These are phyloP conservation scores for Drosophila funebris DNA, from an alignment of 1,140 invertebrate species.

Conservation along the genomic window DNA sequence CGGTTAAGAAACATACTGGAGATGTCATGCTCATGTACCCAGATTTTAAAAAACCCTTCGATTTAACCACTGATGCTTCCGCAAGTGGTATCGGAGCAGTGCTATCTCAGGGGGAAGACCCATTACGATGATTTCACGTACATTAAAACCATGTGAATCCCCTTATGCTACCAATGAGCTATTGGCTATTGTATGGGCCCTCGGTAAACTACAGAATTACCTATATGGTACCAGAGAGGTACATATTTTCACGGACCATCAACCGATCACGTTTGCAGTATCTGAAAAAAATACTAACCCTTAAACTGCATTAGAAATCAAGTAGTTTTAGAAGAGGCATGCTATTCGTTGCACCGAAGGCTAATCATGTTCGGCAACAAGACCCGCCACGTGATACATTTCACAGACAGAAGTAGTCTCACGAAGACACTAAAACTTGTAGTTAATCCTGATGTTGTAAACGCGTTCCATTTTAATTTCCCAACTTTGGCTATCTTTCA, in stretches of 20 bases:
- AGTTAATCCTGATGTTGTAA: too few species aligned
- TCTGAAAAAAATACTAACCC: conserved; percentile 72
- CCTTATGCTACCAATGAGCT: conserved; percentile 83
- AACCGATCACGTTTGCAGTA: conserved; percentile 83
- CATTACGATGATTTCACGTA: conserved; percentile 39
- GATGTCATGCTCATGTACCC: too few species aligned
- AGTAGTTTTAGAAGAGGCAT: conserved; percentile 25
- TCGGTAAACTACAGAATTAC: conserved; percentile 9
- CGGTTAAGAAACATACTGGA: too few species aligned
- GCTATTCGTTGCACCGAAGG: background rate
- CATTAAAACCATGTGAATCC: conserved; percentile 65
- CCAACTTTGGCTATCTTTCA: too few species aligned
- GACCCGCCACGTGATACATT: conserved; percentile 16
- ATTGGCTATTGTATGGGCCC: conserved; percentile 18
- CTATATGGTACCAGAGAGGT: conserved; percentile 84
- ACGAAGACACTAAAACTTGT: conserved; percentile 15
- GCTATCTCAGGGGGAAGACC: conserved; percentile 5
- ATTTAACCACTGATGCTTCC: too few species aligned
- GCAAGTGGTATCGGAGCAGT: too few species aligned
- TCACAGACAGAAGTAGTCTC: conserved; percentile 2
- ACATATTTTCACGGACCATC: conserved; percentile 85
- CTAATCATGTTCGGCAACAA: conserved; percentile 24
- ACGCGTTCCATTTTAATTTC: too few species aligned
- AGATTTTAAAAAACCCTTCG: too few species aligned
- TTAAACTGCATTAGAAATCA: conserved; percentile 43